Evolutionary conservation across 2,113 vertebrate genomes (phyloP).

Genomic region (Syngnathus typhle): DNA sequence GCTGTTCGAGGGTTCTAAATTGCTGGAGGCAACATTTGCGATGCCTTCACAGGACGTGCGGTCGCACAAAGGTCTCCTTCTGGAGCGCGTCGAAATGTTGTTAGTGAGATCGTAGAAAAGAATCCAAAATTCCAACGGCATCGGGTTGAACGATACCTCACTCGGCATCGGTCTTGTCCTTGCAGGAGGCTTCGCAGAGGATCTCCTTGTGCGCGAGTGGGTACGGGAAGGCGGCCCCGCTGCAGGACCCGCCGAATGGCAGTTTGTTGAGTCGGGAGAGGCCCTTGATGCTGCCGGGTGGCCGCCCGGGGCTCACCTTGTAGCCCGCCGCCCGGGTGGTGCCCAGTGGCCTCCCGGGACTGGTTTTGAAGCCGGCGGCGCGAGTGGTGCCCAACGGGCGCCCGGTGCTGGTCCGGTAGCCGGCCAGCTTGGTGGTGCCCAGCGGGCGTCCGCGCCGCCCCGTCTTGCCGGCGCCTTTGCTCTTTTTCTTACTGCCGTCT

Average conservation of each 20-base stretch:
- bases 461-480: slow-evolving; percentile 79
- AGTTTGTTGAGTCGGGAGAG: slow-evolving; percentile 92
- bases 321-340: slow-evolving; percentile 97
- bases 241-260: slow-evolving; percentile 80
- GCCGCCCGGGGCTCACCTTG: slow-evolving; percentile 95
- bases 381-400: slow-evolving; percentile 94
- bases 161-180: slow-evolving; percentile 81
- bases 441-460: slow-evolving; percentile 89
- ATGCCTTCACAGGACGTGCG: not conserved
- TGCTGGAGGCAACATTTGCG: not conserved
- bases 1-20: not conserved
- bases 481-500: slow-evolving; percentile 91
- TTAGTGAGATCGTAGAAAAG: not conserved
- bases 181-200: slow-evolving; percentile 79
- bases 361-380: slow-evolving; percentile 97
- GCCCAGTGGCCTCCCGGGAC: slow-evolving; percentile 92
- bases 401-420: slow-evolving; percentile 97
- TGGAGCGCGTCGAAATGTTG: not conserved
- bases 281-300: slow-evolving; percentile 97
- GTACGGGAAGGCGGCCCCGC: slow-evolving; percentile 85
- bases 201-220: slow-evolving; percentile 83
- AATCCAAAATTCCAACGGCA: not conserved
- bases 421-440: slow-evolving; percentile 94
- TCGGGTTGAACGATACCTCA: slow-evolving; percentile 46
- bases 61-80: not conserved